Base-by-base conservation (phyloP, 2,797 vertebrate genomes). In the Hemitrygon akajei region DNA sequence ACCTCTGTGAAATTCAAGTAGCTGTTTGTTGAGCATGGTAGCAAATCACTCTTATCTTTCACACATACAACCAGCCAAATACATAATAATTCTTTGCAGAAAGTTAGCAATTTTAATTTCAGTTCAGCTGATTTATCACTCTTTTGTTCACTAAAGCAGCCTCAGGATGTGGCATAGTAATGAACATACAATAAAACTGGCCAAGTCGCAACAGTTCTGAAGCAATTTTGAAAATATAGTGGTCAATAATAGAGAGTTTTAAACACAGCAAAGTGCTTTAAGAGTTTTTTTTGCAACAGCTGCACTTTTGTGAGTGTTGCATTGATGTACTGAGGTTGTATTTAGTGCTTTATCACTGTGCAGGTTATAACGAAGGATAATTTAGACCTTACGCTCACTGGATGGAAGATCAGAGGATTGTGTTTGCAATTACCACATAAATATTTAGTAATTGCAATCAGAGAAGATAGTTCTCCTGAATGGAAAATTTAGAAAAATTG, bases 41-140 rank as follows among this genome's bases (percentile, higher is more conserved):
- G 27, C 40, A 86, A 60, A n/a, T n/a, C 11, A 87, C n/a, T 0
- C n/a, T 37, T n/a, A 69, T n/a, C 69, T 34, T 22, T 63, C 60
- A 37, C 86, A 6, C 60, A 69, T 66, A 89, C 30, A 66, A 6
- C 18, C 10, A n/a, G 86, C 7, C 60, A 37, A 47, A 37, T 89
- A 66, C 7, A 34, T 3, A 14, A 89, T 20, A 66, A 89, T 89
- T 89, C 60, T 22, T 89, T 63, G 6, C 60, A 89, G 84, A n/a
- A 89, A 69, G 60, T 66, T 89, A 10, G 86, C 86, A 69, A 89
- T 69, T 89, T 89, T 66, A 89, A 89, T 89, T 89, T 37, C 60
- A 9, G n/a, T 22, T 3, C 7, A 22, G 86, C 11, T 89, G 86
- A 89, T 30, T 89, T 89, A 89, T 89, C 16, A 20, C 60, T 20